These are phyloP conservation scores for Melanostoma scalare DNA, from an alignment of 2,888 invertebrate genomes.

Conservation along the genomic window DNA sequence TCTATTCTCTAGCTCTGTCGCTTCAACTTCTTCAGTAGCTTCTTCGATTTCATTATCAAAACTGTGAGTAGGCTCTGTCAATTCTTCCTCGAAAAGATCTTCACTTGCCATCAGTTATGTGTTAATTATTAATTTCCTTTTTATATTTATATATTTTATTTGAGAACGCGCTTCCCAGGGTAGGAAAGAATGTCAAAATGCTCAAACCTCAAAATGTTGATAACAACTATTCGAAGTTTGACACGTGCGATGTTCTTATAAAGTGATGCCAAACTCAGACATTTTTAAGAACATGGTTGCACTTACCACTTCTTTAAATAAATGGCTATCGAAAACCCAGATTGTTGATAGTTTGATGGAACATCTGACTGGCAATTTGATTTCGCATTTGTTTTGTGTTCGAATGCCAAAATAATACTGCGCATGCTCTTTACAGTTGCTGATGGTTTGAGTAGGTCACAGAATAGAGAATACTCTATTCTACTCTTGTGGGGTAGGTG, in stretches of 20 bases:
- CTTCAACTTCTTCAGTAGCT: constrained; percentile 50
- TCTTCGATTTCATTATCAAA: constrained; percentile 72
- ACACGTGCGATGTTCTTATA: constrained; percentile 23
- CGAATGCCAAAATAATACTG: too few species aligned
- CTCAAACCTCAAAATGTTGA: neutral
- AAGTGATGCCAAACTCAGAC: constrained; percentile 35
- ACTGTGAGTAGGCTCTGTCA: constrained; percentile 75
- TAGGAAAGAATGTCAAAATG: constrained; percentile 8
- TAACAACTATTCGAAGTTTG: neutral
- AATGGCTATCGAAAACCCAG: too few species aligned
- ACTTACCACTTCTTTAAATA: too few species aligned
- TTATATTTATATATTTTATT: constrained; percentile 4
- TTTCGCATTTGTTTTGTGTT: too few species aligned
- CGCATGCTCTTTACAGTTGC: too few species aligned
- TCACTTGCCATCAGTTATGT: constrained; percentile 77
- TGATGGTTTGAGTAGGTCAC: too few species aligned
- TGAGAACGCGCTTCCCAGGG: constrained; percentile 14
- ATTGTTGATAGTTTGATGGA: too few species aligned
- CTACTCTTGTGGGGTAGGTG: too few species aligned
- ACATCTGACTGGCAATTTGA: too few species aligned
- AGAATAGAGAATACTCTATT: too few species aligned
- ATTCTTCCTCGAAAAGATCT: constrained; percentile 77
- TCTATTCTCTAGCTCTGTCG: constrained; percentile 25
- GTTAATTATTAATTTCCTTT: neutral
- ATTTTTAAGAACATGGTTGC: neutral